Percentiles rank a stretch among this genome's conserved stretches.
phyloP scores from a whole-genome alignment of 1,140 invertebrate species.

The Ceratina calcarata region DNA sequence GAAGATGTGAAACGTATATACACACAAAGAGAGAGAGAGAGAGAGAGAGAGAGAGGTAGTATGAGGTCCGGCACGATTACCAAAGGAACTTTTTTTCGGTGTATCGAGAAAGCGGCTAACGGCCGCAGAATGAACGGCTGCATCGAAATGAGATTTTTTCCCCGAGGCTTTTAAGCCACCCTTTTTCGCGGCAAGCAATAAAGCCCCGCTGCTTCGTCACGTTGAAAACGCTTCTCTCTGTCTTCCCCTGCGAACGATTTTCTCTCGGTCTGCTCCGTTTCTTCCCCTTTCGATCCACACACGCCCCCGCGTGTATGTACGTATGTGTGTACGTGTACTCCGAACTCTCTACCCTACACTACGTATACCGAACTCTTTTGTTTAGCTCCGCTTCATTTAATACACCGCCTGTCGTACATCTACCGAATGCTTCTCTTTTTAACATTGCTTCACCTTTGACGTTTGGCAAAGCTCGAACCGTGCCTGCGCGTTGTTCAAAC shows the following conservation, averaged over 20 bases:
- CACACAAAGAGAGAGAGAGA: background rate
- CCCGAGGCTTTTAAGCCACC: slow-evolving; percentile 49
- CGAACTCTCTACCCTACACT: too few species aligned
- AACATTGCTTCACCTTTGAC: slow-evolving; percentile 2
- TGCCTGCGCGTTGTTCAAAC: background rate
- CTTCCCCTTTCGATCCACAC: background rate
- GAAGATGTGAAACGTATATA: background rate
- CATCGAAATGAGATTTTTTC: slow-evolving; percentile 63
- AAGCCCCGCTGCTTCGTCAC: slow-evolving; percentile 46
- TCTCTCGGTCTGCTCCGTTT: background rate
- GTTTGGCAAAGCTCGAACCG: background rate
- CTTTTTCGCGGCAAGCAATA: slow-evolving; percentile 47
- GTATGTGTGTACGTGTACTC: too few species aligned
- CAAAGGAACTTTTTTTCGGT: slow-evolving; percentile 48
- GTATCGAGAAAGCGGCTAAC: slow-evolving; percentile 47
- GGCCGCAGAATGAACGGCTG: slow-evolving; percentile 48
- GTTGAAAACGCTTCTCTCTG: slow-evolving; percentile 44
- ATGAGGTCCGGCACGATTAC: slow-evolving; percentile 15
- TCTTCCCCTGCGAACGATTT: slow-evolving; percentile 36
- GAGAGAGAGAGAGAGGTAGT: background rate
- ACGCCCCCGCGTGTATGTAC: background rate
- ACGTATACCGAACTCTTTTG: slow-evolving; percentile 13
- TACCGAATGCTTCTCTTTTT: background rate
- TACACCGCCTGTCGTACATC: slow-evolving; percentile 8
- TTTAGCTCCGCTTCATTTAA: slow-evolving; percentile 39